A percentile compares a stretch with the other conserved stretches of the same genome.
phyloP scores from a whole-genome alignment of 2,797 vertebrate species.

The Nannoperca australis region DNA sequence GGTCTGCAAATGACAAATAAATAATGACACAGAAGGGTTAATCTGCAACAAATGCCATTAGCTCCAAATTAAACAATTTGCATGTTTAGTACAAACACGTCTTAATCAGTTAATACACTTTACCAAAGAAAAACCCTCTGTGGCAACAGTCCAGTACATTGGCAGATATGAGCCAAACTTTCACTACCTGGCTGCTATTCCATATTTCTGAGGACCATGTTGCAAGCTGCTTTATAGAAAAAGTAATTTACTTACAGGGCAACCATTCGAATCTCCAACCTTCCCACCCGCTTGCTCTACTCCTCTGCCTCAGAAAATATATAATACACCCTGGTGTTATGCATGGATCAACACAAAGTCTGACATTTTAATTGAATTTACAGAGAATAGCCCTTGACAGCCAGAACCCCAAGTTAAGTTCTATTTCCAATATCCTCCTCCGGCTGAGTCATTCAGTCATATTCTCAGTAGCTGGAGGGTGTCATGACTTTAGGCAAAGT shows the following conservation, averaged over 20 bases:
- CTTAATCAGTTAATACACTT: neutral
- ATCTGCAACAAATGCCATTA: neutral
- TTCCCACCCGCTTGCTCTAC: constrained; percentile 10
- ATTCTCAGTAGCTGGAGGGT: constrained; percentile 53
- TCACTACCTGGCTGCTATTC: neutral
- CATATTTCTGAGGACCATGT: constrained; percentile 38
- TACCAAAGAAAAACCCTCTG: neutral
- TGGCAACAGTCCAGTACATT: neutral
- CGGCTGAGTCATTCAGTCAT: constrained; percentile 53
- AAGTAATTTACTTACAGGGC: constrained; percentile 56
- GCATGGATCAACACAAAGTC: constrained; percentile 61
- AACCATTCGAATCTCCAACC: constrained; percentile 31
- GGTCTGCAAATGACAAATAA: neutral
- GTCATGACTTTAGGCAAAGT: constrained; percentile 46
- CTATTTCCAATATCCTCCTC: constrained; percentile 56
- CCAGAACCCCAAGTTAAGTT: constrained; percentile 41
- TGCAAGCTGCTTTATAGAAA: constrained; percentile 50
- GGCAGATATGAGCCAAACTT: constrained; percentile 19
- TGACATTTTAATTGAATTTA: constrained; percentile 77
- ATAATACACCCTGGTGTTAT: constrained; percentile 48
- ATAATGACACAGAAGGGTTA: too few species aligned
- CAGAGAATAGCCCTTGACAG: constrained; percentile 59
- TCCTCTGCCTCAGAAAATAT: constrained; percentile 48
- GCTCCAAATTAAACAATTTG: neutral
- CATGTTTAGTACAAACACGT: neutral